Evolutionary conservation across 2,113 vertebrate species (phyloP), one percentile per base, ranked within the genome.

Genomic region (Reinhardtius hippoglossoides): DNA sequence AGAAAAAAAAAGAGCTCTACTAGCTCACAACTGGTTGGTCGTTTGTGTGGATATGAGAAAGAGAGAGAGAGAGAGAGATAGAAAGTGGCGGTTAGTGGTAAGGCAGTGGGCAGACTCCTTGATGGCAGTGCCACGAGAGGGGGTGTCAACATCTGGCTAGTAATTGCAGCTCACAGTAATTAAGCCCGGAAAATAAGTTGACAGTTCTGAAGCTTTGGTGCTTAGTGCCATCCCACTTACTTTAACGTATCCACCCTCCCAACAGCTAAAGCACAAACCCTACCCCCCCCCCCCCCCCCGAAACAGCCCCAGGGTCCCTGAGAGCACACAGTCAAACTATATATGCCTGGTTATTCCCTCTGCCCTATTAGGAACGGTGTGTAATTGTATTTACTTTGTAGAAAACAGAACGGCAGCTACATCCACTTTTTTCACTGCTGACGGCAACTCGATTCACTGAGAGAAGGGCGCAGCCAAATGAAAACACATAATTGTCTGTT

Each of bases 141-240:
- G 81, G 76, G 91, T 92, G 94, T 90, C 89, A 87, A 88, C 76
- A 94, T 91, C 93, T 95, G 95, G 93, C 94, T 95, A 92, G 94
- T 95, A 96, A 96, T 95, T 95, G 94, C 92, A 93, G 93, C 93
- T 94, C 87, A 87, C 93, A 94, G 95, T 96, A 95, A 96, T 96
- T 96, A 96, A 95, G 94, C 91, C 94, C 93, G 94, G 94, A 95
- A 96, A 95, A 96, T 94, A 94, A 95, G 91, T 93, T 95, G 94
- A 89, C 90, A 83, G 91, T 94, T 94, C 68, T 92, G 92, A 91
- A 92, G 91, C 92, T 93, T 61, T 76, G 71, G 55, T 67, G 44
- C 20, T 60, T 27, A 74, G 14, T 4, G 16, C 44, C 4, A 74
- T 59, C 27, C 69, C 20, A 0, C 16, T 52, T 40, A 52, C 27